phyloP scores from a whole-genome alignment of 2,113 vertebrate genomes.

The Grallaria varia region DNA sequence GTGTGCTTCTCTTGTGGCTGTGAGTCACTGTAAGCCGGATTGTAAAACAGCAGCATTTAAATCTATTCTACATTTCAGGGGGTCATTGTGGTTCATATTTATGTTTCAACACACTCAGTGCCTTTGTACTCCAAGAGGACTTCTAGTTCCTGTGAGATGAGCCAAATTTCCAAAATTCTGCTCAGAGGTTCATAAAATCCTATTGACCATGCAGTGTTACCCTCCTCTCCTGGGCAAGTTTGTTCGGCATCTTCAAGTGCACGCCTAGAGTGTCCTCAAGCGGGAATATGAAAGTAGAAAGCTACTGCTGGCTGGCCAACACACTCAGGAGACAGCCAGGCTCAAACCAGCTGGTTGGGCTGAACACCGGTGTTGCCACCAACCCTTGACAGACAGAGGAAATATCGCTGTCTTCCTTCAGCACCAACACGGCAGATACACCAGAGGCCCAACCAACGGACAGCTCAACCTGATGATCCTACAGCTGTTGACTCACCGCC shows the following conservation, averaged over 20 bases:
- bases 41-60: neutral
- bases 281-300: neutral
- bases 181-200: neutral
- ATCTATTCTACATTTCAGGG: neutral
- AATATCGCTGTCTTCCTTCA: neutral
- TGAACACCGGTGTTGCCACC: neutral
- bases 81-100: neutral
- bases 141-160: neutral
- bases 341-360: neutral
- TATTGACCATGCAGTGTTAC: neutral
- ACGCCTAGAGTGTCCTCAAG: neutral
- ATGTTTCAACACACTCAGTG: neutral
- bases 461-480: accelerated
- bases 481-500: neutral
- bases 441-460: no score
- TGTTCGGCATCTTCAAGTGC: neutral
- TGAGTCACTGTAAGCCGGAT: neutral
- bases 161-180: neutral
- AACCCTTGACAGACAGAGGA: neutral
- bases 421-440: accelerated
- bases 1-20: neutral
- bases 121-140: neutral
- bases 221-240: neutral
- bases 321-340: neutral
- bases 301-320: neutral